Evolutionary conservation across 1,140 invertebrate genomes (phyloP).

Genomic region (Delia radicum): DNA sequence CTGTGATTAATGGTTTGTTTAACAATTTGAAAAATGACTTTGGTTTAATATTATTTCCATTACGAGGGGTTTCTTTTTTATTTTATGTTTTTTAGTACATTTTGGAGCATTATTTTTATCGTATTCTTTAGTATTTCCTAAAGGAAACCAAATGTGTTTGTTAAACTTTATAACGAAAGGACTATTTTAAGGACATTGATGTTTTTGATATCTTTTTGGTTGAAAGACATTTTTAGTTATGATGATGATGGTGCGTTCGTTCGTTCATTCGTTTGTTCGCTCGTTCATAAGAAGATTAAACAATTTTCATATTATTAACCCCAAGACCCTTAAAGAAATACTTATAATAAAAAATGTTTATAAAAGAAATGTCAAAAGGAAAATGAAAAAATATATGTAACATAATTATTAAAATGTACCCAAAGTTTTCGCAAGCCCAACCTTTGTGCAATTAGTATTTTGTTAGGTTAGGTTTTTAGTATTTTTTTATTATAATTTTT

Average conservation of each 20-base stretch:
- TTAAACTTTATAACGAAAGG: neutral
- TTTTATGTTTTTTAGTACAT: neutral
- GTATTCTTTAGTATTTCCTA: too few species aligned
- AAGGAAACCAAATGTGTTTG: neutral
- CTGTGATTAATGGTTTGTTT: conserved; percentile 16
- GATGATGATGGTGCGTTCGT: neutral
- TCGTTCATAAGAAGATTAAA: neutral
- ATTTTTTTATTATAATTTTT: neutral
- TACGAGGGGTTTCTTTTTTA: neutral
- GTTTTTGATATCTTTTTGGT: too few species aligned
- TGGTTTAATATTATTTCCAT: neutral
- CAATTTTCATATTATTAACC: neutral
- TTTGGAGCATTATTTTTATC: neutral
- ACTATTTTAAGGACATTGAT: neutral
- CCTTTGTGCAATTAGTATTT: neutral
- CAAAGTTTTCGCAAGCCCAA: neutral
- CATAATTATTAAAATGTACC: neutral
- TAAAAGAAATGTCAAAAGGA: neutral
- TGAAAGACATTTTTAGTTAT: neutral
- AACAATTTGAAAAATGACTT: conserved; percentile 13
- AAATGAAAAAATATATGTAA: neutral
- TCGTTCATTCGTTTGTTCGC: neutral
- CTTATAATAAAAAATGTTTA: neutral
- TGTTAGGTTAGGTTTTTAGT: neutral
- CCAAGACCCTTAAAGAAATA: neutral